A percentile compares a stretch with the other conserved stretches of the same genome.
phyloP scores from a whole-genome alignment of 2,113 vertebrate species.

The Actinemys pallida region DNA sequence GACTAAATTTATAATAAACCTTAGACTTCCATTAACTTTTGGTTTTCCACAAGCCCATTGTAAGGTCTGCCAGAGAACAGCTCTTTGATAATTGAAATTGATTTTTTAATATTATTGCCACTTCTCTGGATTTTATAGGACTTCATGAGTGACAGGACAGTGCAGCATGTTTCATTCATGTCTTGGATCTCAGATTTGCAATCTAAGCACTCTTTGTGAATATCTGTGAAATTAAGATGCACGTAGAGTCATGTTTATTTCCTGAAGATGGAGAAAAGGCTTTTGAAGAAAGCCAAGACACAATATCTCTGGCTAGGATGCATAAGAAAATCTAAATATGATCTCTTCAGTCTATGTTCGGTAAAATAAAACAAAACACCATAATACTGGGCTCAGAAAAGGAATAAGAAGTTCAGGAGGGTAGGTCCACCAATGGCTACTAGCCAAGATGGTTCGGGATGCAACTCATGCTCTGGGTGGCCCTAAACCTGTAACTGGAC shows the following conservation, averaged over 20 bases:
- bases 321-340: neutral
- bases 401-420: neutral
- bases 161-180: neutral
- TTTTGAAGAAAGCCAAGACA: conserved; percentile 2
- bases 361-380: neutral
- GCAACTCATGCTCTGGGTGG: neutral
- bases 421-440: neutral
- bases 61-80: neutral
- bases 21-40: neutral
- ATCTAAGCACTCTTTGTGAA: neutral
- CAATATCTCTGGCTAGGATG: neutral
- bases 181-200: neutral
- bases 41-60: neutral
- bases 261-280: neutral
- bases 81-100: conserved; percentile 43
- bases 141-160: neutral
- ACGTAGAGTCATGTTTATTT: neutral
- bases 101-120: conserved; percentile 35
- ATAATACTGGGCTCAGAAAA: neutral
- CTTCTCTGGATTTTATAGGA: conserved; percentile 23
- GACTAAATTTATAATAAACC: neutral
- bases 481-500: neutral
- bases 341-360: neutral
- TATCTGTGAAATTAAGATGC: conserved; percentile 19
- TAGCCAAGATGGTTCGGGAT: neutral